Conservation (phyloP, 1,140 invertebrate genomes). For the Platyscapa corneri region DNA sequence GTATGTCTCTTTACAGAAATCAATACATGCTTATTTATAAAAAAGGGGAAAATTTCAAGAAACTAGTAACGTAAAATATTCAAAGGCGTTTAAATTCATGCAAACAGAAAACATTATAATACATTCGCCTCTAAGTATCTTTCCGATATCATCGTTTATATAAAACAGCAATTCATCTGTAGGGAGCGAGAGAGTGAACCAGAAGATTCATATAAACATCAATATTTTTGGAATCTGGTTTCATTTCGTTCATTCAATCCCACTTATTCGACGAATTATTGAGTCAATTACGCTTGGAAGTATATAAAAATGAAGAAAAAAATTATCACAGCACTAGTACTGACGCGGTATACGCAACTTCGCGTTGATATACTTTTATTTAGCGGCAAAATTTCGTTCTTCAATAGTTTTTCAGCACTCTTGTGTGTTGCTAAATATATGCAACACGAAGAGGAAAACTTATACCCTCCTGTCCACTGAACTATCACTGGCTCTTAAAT, state of each 20-base stretch:
- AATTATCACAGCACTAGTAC: constrained; percentile 1
- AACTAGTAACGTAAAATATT: no score
- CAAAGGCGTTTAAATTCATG: neutral
- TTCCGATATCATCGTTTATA: constrained; percentile 26
- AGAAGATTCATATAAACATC: neutral
- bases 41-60: no score
- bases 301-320: neutral
- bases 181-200: neutral
- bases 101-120: constrained; percentile 11
- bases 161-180: neutral
- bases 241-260: neutral
- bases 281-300: neutral
- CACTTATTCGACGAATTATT: neutral
- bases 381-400: neutral
- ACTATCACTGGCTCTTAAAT: neutral
- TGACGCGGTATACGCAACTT: neutral
- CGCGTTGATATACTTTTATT: neutral
- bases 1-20: no score
- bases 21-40: neutral
- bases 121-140: neutral
- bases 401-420: neutral
- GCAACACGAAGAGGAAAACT: neutral
- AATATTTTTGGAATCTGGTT: neutral
- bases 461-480: neutral
- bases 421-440: neutral